Evolutionary conservation across 37 sponge, comb jelly and placozoan species (phyloP), one percentile per base, ranked within the genome.

Genomic region (Ephydatia muelleri): DNA sequence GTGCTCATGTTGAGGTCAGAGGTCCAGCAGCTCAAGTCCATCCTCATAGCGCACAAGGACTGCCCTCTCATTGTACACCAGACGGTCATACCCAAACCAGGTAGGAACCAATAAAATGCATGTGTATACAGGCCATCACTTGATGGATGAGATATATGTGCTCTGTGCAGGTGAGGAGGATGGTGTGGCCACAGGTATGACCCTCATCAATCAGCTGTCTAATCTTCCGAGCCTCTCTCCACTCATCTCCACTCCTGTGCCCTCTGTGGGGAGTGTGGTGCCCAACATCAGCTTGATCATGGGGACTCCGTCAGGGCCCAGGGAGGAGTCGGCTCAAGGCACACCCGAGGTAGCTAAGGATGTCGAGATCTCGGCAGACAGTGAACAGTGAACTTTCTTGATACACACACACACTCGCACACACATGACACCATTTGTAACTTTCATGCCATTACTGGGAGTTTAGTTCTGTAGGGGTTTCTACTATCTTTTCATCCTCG

Each of bases 1-100:
- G 93, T 92, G n/a, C 26, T 57, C 32, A 65, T 85, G 68, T 70
- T 96, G 82, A 71, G 90, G 19, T 82, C 92, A 29, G 97, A 96
- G 40, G 92, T 93, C 31, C 92, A 91, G 79, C 95, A 96, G 27
- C 92, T 96, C 25, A 96, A 94, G 90, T 83, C 86, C 23, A 89
- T 96, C 73, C 90, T 96, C 28, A 72, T 96, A 65, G 95, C 95
- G 6, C 95, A 96, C 80, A 88, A 94, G 75, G 95, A 96, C 80
- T 95, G 96, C 78, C 96, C 96, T 0, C 80, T 95, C 33, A 90
- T 93, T 21, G 85, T 92, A 2, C 84, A 89, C 69, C 85, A 75
- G 34, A 81, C 73, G 6, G 37, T 47, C 16, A 36, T 29, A 1
- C 32, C 32, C 16, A 33, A 71, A 33, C 72, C 32, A 33, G 32